A percentile compares a stretch with the other conserved stretches of the same genome.
Evolutionary conservation across 2,113 vertebrate genomes (phyloP).

Genomic region (Tautogolabrus adspersus): DNA sequence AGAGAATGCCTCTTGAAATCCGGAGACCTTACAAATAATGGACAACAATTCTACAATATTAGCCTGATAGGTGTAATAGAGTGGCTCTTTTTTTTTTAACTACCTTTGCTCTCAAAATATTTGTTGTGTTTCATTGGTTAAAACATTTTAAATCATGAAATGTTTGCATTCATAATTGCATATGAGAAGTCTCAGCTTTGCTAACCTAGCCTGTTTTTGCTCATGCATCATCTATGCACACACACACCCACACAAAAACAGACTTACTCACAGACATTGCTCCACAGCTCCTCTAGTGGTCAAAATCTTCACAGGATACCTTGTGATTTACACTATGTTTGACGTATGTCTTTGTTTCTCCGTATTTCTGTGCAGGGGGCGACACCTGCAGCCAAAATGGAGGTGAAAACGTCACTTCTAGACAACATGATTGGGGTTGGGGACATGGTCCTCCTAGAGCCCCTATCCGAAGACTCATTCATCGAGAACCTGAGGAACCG

Average conservation of each 20-base stretch:
- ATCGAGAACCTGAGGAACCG: conserved; percentile 93
- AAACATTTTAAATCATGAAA: background rate
- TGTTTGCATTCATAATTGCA: background rate
- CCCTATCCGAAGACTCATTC: conserved; percentile 92
- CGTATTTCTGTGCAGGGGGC: conserved; percentile 63
- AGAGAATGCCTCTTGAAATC: conserved; percentile 31
- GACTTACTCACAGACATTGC: background rate
- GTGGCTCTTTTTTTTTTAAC: background rate
- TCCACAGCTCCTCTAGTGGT: too few relatives aligned
- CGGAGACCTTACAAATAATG: conserved; percentile 32
- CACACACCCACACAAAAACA: too few relatives aligned
- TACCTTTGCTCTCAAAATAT: too few relatives aligned
- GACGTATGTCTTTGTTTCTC: conserved; percentile 19
- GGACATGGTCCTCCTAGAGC: conserved; percentile 98
- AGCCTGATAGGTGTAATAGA: background rate
- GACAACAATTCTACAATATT: conserved; percentile 5
- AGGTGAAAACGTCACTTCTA: conserved; percentile 96
- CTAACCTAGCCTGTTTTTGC: too few relatives aligned
- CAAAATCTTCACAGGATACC: background rate
- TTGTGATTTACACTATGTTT: background rate
- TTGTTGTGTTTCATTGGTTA: too few relatives aligned
- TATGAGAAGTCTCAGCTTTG: too few relatives aligned
- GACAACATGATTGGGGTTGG: conserved; percentile 98
- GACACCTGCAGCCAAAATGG: conserved; percentile 93
- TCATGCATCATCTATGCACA: too few relatives aligned